Evolutionary conservation across 2,888 invertebrate species (phyloP), one percentile per base, ranked within the genome.

Genomic region (Tethea ocularis): DNA sequence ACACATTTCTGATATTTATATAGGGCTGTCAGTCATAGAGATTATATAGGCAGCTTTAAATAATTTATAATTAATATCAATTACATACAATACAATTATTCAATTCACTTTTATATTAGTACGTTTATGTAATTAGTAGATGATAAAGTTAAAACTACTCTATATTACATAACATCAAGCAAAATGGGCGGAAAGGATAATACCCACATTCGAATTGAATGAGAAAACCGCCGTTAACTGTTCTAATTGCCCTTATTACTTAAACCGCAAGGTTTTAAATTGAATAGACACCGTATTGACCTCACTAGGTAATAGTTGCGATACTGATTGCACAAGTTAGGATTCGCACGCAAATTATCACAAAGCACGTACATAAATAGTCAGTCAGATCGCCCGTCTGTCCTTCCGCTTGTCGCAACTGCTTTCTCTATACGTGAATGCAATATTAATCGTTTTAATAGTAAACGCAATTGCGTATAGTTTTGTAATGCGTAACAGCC

Each of bases 341-440:
- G 83, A 33, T 33, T 33, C 70, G 72, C 68, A 75, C 64, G 71
- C 75, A 77, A 82, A 82, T 77, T 69, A 77, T 82, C 77, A 77
- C 80, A 66, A 77, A 78, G 79, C 88, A 87, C 86, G 87, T 87
- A 79, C 75, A 68, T 63, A 75, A 66, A 72, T 61, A 67, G 64
- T 68, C 68, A 77, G 78, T 78, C 83, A 72, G 69, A 22, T 33
- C 54, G 72, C 75, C 71, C 52, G 75, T 71, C 68, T 65, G 80
- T 86, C 83, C 83, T 83, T 88, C 86, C 88, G 88, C 84, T 82
- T 79, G 82, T 78, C 72, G 68, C 76, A 71, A 78, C 71, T 72
- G 77, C 91, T 91, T 91, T 91, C 92, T 86, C 83, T 83, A 68
- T 65, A 72, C 91, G 90, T 89, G 92, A 82, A 74, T 77, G 85